Evolutionary conservation across 2,888 invertebrate genomes (phyloP), one percentile per base, ranked within the genome.

Genomic region (Aleiodes alternator): DNA sequence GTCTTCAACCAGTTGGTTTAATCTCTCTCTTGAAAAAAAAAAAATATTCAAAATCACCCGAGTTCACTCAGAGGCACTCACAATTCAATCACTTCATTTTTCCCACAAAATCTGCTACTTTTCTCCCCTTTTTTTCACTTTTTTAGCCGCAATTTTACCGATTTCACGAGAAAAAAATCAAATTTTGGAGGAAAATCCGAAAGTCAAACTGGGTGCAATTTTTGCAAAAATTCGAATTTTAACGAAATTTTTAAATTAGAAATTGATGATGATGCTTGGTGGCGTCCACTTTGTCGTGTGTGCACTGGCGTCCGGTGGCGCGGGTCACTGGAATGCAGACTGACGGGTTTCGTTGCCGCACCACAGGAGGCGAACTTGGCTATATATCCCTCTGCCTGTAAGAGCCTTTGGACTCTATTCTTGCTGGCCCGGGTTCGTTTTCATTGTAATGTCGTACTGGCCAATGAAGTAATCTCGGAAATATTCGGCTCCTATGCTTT

Each of bases 241-340:
- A 43, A 43, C 23, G 9, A 43, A 43, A 43, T 9, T 8, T 43
- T 43, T 43, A 0, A 43, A 8, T 43, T 7, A 0, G 4, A 8
- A 43, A 11, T 3, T 1, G 11, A 68, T 77, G 75, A 79, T 69
- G 59, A 76, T 70, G 77, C 71, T 73, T 78, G 83, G 85, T 82
- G 84, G 87, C 88, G 88, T 88, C 86, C 83, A 53, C 48, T 64
- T 78, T 78, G 71, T 70, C 74, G 74, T 57, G 48, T 57, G 48
- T 80, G 77, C 76, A 76, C 78, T 80, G 80, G 82, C 81, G 82
- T 81, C 80, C 78, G 87, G 34, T 66, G 23, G 55, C 68, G 66
- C 84, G 85, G 86, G 85, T 85, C 85, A 87, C 86, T 89, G 89
- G 89, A 89, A 89, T 89, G 89, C 87, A 85, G 86, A 87, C 88